Evolutionary conservation across 2,113 vertebrate species (phyloP).

Genomic region (Galemys pyrenaicus): DNA sequence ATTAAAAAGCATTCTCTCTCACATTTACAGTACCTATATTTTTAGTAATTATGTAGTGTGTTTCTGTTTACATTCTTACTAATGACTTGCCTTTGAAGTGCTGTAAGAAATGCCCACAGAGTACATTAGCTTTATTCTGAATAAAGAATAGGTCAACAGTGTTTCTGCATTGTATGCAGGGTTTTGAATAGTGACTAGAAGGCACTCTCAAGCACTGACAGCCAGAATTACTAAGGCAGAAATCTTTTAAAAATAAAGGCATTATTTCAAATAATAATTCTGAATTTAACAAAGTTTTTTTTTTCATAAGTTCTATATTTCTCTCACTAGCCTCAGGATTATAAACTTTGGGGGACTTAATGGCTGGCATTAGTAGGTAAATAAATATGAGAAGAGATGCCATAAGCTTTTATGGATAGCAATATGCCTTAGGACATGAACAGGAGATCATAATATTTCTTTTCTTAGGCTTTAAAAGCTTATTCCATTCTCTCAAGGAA

Average conservation of each 20-base stretch:
- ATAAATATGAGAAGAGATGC: constrained; percentile 42
- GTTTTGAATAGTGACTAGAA: constrained; percentile 54
- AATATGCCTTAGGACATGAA: constrained; percentile 22
- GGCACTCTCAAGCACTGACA: constrained; percentile 53
- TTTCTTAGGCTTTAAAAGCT: constrained; percentile 59
- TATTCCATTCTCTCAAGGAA: constrained; percentile 8
- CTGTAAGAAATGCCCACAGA: constrained; percentile 66
- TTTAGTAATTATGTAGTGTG: constrained; percentile 38
- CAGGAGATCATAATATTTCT: constrained; percentile 54
- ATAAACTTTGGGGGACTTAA: constrained; percentile 43
- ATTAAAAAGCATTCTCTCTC: constrained; percentile 20
- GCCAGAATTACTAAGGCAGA: constrained; percentile 75
- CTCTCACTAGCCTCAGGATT: constrained; percentile 54
- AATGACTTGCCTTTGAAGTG: constrained; percentile 68
- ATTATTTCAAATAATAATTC: constrained; percentile 68
- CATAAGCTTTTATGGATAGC: constrained; percentile 39
- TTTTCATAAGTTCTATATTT: constrained; percentile 57
- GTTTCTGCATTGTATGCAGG: background rate
- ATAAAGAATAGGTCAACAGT: constrained; percentile 50
- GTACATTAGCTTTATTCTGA: constrained; percentile 33
- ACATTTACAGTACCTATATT: constrained; percentile 10
- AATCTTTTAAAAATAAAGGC: constrained; percentile 71
- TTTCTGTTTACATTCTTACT: constrained; percentile 74
- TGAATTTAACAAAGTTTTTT: constrained; percentile 33
- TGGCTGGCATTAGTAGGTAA: constrained; percentile 42